These are phyloP conservation scores for Rhincodon typus DNA, from an alignment of 2,797 vertebrate species.

Conservation along the genomic window DNA sequence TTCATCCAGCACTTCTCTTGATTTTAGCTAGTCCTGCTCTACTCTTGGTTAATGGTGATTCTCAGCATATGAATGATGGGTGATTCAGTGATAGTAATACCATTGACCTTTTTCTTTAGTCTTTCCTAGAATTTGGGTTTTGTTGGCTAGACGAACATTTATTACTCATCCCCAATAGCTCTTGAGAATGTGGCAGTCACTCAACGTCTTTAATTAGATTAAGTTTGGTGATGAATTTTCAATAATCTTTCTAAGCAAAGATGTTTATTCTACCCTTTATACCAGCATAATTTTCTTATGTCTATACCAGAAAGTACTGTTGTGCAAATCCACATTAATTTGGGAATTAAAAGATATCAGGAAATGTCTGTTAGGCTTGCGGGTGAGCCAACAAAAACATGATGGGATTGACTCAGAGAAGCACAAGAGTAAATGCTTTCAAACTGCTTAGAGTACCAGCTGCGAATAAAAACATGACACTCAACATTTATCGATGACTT, in stretches of 20 bases:
- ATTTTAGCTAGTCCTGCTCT: no score
- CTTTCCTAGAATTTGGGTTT: no score
- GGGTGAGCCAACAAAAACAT: background rate
- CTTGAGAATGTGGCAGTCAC: no score
- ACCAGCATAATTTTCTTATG: background rate
- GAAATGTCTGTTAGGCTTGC: background rate
- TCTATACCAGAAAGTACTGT: background rate
- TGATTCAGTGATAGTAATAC: no score
- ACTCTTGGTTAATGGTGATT: no score
- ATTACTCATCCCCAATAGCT: no score
- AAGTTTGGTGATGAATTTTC: background rate
- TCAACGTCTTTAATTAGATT: background rate
- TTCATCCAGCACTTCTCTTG: background rate
- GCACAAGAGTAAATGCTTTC: background rate
- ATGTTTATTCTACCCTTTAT: background rate
- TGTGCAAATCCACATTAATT: background rate
- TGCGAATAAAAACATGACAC: background rate
- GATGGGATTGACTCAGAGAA: background rate
- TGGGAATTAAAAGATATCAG: background rate
- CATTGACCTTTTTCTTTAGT: no score
- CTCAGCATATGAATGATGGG: no score
- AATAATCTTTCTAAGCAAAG: background rate
- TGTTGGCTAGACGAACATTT: no score
- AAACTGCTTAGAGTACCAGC: background rate
- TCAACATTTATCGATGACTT: background rate